These are phyloP conservation scores for Troglohyphantes excavatus DNA, from an alignment of 2,888 invertebrate genomes.

Conservation along the genomic window DNA sequence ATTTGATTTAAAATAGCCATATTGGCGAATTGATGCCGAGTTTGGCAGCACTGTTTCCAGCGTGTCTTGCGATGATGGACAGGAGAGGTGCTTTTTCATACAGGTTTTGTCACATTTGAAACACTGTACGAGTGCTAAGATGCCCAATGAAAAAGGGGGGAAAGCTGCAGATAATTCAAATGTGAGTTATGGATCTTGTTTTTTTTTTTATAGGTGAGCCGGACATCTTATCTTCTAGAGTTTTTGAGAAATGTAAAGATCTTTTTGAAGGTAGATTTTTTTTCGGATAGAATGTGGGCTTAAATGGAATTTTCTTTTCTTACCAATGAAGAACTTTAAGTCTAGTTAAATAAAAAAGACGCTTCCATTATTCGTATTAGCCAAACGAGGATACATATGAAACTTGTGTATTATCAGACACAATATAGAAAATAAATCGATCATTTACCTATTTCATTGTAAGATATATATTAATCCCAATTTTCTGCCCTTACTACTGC, in stretches of 20 bases:
- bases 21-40: too few relatives aligned
- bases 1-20: too few relatives aligned
- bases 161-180: slow-evolving; percentile 31
- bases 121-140: slow-evolving; percentile 37
- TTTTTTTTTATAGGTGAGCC: background rate
- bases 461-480: too few relatives aligned
- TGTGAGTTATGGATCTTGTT: slow-evolving; percentile 26
- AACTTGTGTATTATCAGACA: too few relatives aligned
- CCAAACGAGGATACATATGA: too few relatives aligned
- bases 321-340: too few relatives aligned
- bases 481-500: too few relatives aligned
- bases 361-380: too few relatives aligned
- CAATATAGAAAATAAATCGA: too few relatives aligned
- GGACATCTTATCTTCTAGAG: background rate
- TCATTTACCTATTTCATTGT: too few relatives aligned
- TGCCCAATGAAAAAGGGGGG: slow-evolving; percentile 6
- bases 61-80: slow-evolving; percentile 5
- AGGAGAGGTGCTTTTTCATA: slow-evolving; percentile 16
- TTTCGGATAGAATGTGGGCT: background rate
- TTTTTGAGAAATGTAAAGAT: background rate
- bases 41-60: background rate
- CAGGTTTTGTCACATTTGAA: slow-evolving; percentile 62
- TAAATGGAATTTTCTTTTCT: too few relatives aligned
- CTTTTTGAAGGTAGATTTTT: background rate
- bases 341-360: too few relatives aligned